Evolutionary conservation across 1,140 invertebrate species (phyloP).

Genomic region (Papilio dardanus): DNA sequence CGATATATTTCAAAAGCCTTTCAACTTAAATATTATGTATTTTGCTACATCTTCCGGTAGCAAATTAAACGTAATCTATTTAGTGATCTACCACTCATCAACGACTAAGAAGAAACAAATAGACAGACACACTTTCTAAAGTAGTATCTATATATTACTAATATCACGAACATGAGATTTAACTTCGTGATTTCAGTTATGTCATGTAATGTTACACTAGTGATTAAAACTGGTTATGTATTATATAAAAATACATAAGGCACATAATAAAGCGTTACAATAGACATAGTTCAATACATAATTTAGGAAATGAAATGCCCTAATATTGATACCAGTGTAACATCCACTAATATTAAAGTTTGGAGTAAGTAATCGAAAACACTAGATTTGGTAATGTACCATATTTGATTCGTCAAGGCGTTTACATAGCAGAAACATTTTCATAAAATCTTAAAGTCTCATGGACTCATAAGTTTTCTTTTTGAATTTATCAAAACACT

Average conservation of each 20-base stretch:
- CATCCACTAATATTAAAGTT: too few species aligned
- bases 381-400: too few species aligned
- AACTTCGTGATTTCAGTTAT: conserved; percentile 7
- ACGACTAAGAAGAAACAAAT: not conserved
- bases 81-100: not conserved
- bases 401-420: too few species aligned
- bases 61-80: not conserved
- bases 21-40: too few species aligned
- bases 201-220: conserved; percentile 15
- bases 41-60: not conserved
- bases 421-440: too few species aligned
- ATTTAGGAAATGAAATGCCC: too few species aligned
- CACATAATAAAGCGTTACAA: not conserved
- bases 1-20: too few species aligned
- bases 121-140: conserved; percentile 3
- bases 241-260: not conserved
- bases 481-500: not conserved
- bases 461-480: not conserved
- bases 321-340: too few species aligned
- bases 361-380: too few species aligned
- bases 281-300: not conserved
- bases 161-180: conserved; percentile 3
- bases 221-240: not conserved
- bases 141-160: not conserved
- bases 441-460: not conserved